phyloP scores from a whole-genome alignment of 2,113 vertebrate species.

The Balaeniceps rex region DNA sequence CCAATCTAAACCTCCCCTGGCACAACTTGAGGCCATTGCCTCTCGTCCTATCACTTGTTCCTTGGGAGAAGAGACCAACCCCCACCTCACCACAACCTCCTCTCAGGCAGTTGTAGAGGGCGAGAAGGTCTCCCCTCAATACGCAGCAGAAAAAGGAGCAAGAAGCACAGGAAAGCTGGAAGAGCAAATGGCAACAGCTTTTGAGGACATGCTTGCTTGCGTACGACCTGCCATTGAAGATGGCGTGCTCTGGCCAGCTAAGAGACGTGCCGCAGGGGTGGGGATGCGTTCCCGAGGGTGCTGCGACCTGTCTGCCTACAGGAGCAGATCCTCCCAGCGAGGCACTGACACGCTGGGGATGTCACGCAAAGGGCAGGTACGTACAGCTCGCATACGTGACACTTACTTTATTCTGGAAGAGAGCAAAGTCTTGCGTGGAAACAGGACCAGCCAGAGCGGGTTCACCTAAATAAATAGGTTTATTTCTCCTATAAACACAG shows the following conservation, averaged over 20 bases:
- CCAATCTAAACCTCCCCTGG: too few relatives aligned
- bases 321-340: neutral
- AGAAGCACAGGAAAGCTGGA: neutral
- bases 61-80: too few relatives aligned
- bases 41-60: too few relatives aligned
- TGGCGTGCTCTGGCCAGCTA: fast-evolving
- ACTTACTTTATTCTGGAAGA: neutral
- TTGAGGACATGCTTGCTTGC: fast-evolving
- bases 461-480: too few relatives aligned
- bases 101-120: too few relatives aligned
- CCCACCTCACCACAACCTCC: too few relatives aligned
- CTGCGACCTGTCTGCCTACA: neutral
- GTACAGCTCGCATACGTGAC: fast-evolving
- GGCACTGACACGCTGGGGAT: neutral
- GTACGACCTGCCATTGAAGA: neutral
- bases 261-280: fast-evolving
- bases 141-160: fast-evolving
- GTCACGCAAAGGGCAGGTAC: neutral
- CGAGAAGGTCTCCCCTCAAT: too few relatives aligned
- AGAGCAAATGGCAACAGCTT: neutral
- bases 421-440: neutral
- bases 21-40: too few relatives aligned
- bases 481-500: neutral
- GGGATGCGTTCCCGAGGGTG: neutral
- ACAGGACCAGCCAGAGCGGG: neutral